Evolutionary conservation across 2,113 vertebrate genomes (phyloP), one percentile per base, ranked within the genome.

Genomic region (Pollimyrus isidori): DNA sequence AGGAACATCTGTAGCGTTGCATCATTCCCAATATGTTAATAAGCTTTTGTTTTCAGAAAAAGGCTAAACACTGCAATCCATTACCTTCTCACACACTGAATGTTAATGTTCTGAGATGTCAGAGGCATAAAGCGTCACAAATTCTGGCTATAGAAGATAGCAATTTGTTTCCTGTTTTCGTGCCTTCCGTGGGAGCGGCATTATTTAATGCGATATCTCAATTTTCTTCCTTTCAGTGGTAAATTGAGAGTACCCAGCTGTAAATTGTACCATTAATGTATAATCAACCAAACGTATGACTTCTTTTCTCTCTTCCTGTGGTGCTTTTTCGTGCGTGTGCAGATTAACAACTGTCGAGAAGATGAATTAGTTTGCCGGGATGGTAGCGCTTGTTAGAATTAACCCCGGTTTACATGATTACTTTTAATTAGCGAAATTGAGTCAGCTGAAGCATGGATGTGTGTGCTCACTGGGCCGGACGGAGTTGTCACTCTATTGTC

Each of bases 221-320:
- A 58, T 84, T 52, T 88, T 89, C 56, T 46, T 80, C 82, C 80
- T 86, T 83, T 89, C 19, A 56, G 49, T 46, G 35, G 80, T 84
- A 89, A 89, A 89, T 73, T 88, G 73, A 80, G 80, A 89, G 65
- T 46, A 82, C 21, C 88, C 88, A 89, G 76, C 80, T 89, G 49
- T 84, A 89, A 89, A 89, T 58, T 82, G 26, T 76, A 52, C 88
- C 19, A 76, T 45, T 80, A 88, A 88, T 88, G 73, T 80, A 69
- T 80, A 80, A 88, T 76, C 49, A 88, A 76, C n/a, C 65, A 88
- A 88, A 65, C 88, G 52, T 88, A 45, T 76, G 49, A 76, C 50
- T 76, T 62, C 56, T 62, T 58, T 35, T 48, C 35, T 35, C n/a
- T 46, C 26, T 88, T 85, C 50, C 15, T 86, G 3, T 76, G 23